These are phyloP conservation scores for Lycocorax pyrrhopterus DNA, from an alignment of 2,113 vertebrate species.

Conservation along the genomic window DNA sequence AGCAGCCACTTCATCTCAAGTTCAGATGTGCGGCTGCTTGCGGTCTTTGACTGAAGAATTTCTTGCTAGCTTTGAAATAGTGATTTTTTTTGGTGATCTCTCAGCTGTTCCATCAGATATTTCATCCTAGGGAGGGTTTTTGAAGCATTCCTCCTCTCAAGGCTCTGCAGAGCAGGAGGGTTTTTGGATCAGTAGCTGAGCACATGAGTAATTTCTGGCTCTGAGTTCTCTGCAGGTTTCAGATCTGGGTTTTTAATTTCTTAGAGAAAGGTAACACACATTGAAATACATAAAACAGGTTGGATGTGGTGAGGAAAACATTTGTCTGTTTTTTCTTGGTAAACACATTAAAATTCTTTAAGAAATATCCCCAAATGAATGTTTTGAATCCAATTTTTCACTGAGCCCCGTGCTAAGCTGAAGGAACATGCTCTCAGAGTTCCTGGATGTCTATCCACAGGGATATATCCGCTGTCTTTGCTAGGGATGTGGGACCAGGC, in stretches of 20 bases:
- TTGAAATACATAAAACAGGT: neutral
- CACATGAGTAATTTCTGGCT: neutral
- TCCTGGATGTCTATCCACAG: neutral
- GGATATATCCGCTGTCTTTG: neutral
- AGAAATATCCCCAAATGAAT: neutral
- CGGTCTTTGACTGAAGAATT: neutral
- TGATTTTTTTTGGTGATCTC: neutral
- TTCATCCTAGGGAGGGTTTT: neutral
- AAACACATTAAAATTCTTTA: neutral
- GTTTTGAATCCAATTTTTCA: neutral
- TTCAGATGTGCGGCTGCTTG: neutral
- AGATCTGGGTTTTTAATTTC: neutral
- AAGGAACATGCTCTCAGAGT: neutral
- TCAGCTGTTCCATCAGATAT: neutral
- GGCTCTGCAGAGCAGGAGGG: neutral
- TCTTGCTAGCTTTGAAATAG: neutral
- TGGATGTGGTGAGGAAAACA: neutral
- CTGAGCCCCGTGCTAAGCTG: neutral
- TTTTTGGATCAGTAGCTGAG: neutral
- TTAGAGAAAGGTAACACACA: neutral
- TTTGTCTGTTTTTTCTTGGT: neutral
- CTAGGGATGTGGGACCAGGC: neutral
- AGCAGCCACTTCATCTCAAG: neutral
- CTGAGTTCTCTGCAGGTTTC: neutral
- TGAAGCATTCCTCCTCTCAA: neutral